Evolutionary conservation across 2,888 invertebrate species (phyloP).

Genomic region (Eupithecia vulgata): DNA sequence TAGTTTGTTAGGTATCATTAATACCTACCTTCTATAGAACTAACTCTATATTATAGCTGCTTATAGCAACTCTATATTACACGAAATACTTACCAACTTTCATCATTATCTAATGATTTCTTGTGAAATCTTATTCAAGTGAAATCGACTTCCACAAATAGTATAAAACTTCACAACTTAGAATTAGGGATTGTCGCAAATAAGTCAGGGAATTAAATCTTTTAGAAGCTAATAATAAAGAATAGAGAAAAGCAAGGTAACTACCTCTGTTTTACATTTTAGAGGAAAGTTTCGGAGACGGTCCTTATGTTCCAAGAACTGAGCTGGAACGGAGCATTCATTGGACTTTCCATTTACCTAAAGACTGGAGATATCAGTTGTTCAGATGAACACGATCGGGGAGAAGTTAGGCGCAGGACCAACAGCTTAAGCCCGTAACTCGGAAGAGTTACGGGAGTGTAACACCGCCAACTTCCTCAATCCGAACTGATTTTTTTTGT

Average conservation of each 20-base stretch:
- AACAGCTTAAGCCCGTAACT: too few relatives aligned
- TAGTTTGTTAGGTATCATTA: too few relatives aligned
- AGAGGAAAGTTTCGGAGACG: constrained; percentile 20
- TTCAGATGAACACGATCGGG: too few relatives aligned
- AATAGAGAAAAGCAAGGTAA: background rate
- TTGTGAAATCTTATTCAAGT: background rate
- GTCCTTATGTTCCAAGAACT: constrained; percentile 14
- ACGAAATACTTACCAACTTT: too few relatives aligned
- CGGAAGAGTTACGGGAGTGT: too few relatives aligned
- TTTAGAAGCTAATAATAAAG: constrained; percentile 14
- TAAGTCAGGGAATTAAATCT: constrained; percentile 6
- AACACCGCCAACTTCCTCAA: too few relatives aligned
- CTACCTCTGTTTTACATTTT: constrained; percentile 17
- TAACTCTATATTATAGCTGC: too few relatives aligned
- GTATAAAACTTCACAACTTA: background rate
- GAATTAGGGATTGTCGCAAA: constrained; percentile 2
- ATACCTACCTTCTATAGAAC: too few relatives aligned
- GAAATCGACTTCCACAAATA: constrained; percentile 1
- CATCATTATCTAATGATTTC: background rate
- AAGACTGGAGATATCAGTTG: too few relatives aligned
- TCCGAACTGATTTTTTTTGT: too few relatives aligned
- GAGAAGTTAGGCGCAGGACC: too few relatives aligned
- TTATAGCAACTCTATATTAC: too few relatives aligned
- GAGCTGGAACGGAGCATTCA: background rate
- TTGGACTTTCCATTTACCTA: background rate